phyloP scores from a whole-genome alignment of 2,888 invertebrate species.

The Heliconius sara region DNA sequence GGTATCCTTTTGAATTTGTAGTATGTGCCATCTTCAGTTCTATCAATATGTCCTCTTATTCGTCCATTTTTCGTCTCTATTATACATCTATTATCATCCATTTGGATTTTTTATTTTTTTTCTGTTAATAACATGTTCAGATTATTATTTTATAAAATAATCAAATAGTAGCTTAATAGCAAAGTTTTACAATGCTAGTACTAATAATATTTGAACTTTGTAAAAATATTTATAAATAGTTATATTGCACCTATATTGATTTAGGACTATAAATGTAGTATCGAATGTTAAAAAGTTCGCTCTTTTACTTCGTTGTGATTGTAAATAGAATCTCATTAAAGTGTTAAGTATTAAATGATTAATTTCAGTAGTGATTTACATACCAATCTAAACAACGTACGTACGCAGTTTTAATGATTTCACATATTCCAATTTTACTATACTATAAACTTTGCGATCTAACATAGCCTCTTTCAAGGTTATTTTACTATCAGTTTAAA shows the following conservation, averaged over 20 bases:
- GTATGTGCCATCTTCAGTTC: constrained; percentile 56
- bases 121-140: neutral
- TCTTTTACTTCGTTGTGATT: neutral
- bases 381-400: constrained; percentile 13
- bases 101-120: constrained; percentile 2
- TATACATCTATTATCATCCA: constrained; percentile 48
- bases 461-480: constrained; percentile 12
- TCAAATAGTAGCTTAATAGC: neutral
- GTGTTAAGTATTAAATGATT: neutral
- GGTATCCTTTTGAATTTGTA: constrained; percentile 73
- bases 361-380: neutral
- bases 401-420: neutral
- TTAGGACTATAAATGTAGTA: neutral
- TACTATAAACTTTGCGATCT: constrained; percentile 1
- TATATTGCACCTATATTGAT: neutral
- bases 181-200: neutral
- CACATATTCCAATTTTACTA: constrained; percentile 4
- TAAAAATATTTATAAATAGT: neutral
- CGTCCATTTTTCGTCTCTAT: constrained; percentile 65
- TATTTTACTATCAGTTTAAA: constrained; percentile 1
- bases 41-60: constrained; percentile 64
- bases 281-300: neutral
- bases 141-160: neutral
- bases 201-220: neutral
- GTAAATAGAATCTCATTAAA: neutral